Evolutionary conservation across 2,797 vertebrate genomes (phyloP), one percentile per base, ranked within the genome.

Genomic region (Oophaga sylvatica): DNA sequence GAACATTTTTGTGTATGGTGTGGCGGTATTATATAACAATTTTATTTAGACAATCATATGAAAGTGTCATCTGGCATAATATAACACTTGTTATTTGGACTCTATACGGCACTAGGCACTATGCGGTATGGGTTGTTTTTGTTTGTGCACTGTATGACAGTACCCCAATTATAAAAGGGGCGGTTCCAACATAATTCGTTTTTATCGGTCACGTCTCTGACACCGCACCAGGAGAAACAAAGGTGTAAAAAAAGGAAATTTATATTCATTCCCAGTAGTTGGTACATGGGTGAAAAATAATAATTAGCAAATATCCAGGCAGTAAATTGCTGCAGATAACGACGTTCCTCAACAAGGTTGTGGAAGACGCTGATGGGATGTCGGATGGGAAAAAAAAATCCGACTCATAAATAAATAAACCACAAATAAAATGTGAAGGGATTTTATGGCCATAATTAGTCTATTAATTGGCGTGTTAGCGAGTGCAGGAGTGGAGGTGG

Each of bases 371-470:
- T 86, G 63, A 86, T 86, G 53, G 65, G 56, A 80, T 70, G 78
- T 80, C 59, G 31, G 59, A 17, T 45, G 29, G 3, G 57, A 4
- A 20, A 59, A 57, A 80, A 86, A 80, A 71, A 79, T 53, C n/a
- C n/a, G n/a, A 9, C 68, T 35, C 48, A 60, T 41, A 84, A 88
- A 88, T 83, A 87, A 87, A 87, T 84, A 79, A 84, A 77, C 35
- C 13, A 41, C 57, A 87, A 87, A 87, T 81, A 87, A 87, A 87
- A 82, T 84, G 81, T 84, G 87, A 88, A 71, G 65, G 81, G 45
- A 80, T 62, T 83, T 80, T 83, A 88, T 84, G 81, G 53, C 81
- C 59, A 26, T 84, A 84, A 88, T 88, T 88, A 88, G 87, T 71
- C 75, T 48, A 80, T 71, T 84, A 88, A 88, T 88, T 88, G 70